Evolutionary conservation across 2,797 vertebrate genomes (phyloP).

Genomic region (Peromyscus melanophrys): DNA sequence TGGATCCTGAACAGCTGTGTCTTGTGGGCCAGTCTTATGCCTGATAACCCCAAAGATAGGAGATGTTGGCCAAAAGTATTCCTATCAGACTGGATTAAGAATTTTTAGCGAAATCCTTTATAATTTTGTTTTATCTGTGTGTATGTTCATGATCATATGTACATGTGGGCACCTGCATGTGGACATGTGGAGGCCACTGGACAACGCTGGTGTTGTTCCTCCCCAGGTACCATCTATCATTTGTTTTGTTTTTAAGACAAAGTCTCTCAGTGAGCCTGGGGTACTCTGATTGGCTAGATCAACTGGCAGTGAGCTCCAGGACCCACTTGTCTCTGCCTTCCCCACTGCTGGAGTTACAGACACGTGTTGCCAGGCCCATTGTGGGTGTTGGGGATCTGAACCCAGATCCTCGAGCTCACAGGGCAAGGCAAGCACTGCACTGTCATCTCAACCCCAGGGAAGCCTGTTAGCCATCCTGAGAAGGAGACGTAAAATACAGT

Average conservation of each 20-base stretch:
- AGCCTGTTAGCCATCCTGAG: conserved; percentile 1
- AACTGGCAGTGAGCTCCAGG: background rate
- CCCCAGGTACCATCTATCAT: background rate
- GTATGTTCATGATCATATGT: background rate
- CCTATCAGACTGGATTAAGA: background rate
- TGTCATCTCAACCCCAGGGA: background rate
- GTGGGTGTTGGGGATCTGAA: background rate
- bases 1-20: background rate
- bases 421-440: background rate
- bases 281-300: background rate
- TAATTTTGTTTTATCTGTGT: background rate
- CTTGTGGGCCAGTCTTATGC: background rate
- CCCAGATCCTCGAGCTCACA: background rate
- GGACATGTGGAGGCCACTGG: background rate
- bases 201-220: background rate
- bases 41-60: background rate
- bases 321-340: background rate
- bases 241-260: background rate
- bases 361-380: background rate
- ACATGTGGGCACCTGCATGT: background rate
- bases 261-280: background rate
- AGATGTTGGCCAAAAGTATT: background rate
- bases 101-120: background rate
- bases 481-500: conserved; percentile 30
- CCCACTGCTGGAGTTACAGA: background rate